These are phyloP conservation scores for Auanema freiburgensis DNA, from an alignment of 2,888 invertebrate species.

Conservation along the genomic window DNA sequence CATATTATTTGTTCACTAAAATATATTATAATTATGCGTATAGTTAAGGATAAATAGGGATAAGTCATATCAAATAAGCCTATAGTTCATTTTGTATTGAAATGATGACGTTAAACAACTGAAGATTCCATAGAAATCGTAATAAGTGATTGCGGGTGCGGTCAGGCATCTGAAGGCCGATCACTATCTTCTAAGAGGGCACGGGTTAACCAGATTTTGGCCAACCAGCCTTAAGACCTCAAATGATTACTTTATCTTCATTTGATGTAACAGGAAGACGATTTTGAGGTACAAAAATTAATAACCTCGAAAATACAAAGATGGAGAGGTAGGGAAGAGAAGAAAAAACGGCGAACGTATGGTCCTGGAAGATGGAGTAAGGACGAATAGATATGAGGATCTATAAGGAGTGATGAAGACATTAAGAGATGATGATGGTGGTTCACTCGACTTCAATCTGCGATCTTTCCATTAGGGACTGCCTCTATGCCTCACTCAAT, in stretches of 20 bases:
- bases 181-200: not conserved
- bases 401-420: constrained; percentile 14
- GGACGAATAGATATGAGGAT: too few relatives aligned
- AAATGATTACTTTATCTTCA: not conserved
- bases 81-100: not conserved
- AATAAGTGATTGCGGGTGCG: constrained; percentile 6
- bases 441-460: not conserved
- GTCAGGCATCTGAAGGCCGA: not conserved
- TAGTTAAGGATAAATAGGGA: not conserved
- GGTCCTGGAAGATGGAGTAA: too few relatives aligned
- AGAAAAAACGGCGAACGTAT: too few relatives aligned
- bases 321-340: too few relatives aligned
- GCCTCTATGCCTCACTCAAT: not conserved
- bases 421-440: not conserved
- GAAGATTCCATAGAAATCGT: constrained; percentile 3
- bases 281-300: too few relatives aligned
- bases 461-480: not conserved
- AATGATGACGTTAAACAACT: not conserved
- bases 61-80: not conserved
- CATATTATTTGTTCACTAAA: too few relatives aligned
- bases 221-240: not conserved
- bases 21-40: not conserved
- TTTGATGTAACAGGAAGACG: not conserved
- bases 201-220: not conserved
- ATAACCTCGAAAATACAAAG: too few relatives aligned